phyloP scores from a whole-genome alignment of 2,113 vertebrate genomes.

The Dermatemys mawii region DNA sequence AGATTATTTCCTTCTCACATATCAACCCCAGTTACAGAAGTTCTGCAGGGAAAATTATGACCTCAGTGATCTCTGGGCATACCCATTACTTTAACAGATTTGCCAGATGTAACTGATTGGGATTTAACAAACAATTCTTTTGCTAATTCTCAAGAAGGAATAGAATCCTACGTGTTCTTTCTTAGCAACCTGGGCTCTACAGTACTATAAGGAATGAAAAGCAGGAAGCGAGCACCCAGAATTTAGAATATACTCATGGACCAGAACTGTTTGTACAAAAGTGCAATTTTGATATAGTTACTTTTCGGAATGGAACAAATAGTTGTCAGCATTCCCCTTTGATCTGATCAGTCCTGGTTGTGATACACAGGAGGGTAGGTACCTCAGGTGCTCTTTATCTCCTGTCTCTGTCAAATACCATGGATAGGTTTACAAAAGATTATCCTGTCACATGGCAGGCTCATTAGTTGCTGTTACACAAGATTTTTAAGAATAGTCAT shows the following conservation, averaged over 20 bases:
- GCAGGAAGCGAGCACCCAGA: not conserved
- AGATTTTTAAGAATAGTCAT: not conserved
- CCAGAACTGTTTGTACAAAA: not conserved
- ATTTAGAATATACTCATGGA: not conserved
- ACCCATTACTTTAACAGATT: not conserved
- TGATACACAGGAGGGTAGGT: not conserved
- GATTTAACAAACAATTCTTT: not conserved
- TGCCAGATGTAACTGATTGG: not conserved
- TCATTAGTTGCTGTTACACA: not conserved
- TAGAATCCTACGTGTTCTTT: not conserved
- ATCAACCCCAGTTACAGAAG: not conserved
- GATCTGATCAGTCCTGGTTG: not conserved
- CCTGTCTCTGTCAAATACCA: not conserved
- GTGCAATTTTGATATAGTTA: not conserved
- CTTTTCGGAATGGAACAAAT: not conserved
- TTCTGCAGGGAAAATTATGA: not conserved
- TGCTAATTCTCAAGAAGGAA: not conserved
- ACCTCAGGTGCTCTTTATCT: not conserved
- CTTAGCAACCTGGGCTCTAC: not conserved
- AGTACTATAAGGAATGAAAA: not conserved
- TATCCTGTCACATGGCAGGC: not conserved
- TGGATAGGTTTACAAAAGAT: no score
- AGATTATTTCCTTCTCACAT: not conserved
- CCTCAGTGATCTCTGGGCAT: not conserved
- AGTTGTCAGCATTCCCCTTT: not conserved